Evolutionary conservation across 1,140 invertebrate genomes (phyloP), one percentile per base, ranked within the genome.

Genomic region (Ericerus pela): DNA sequence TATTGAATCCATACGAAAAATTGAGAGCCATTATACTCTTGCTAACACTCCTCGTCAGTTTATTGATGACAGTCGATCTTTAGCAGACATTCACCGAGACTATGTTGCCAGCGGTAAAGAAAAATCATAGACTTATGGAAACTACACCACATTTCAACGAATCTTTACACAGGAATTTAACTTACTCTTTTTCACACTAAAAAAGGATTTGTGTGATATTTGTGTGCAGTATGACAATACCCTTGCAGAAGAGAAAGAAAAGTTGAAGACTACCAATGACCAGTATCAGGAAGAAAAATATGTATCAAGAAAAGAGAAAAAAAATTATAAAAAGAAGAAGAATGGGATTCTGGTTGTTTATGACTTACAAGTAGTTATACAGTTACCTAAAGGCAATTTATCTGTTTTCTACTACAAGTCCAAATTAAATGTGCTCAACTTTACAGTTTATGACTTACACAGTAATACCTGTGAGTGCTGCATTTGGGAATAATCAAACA

Each of bases 401-500:
- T 62, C 58, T 27, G 30, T 37, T 27, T 60, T 62, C 55, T 65
- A 62, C 58, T 66, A 65, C 38, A 60, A 57, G 41, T 60, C 59
- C 27, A 65, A 65, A 53, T 58, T 66, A 27, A 65, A 62, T 58
- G 51, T 58, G 28, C 59, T 58, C 36, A 67, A 66, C 54, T 64
- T 65, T 20, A 66, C 65, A 2, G 41, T 67, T 26, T 62, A 51
- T 54, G 43, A 65, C 12, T 16, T 65, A 5, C 33, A 61, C 54
- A 55, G 54, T 43, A 59, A 56, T 18, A 58, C 60, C 22, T n/a
- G n/a, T n/a, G n/a, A n/a, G n/a, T n/a, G n/a, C n/a, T n/a, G n/a
- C n/a, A n/a, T n/a, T n/a, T n/a, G n/a, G n/a, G n/a, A n/a, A n/a
- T n/a, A n/a, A n/a, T n/a, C n/a, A n/a, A n/a, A n/a, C n/a, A n/a